Percentiles rank a stretch among this genome's conserved stretches.
phyloP scores from a whole-genome alignment of 2,888 invertebrate species.

The Cheilosia variabilis region DNA sequence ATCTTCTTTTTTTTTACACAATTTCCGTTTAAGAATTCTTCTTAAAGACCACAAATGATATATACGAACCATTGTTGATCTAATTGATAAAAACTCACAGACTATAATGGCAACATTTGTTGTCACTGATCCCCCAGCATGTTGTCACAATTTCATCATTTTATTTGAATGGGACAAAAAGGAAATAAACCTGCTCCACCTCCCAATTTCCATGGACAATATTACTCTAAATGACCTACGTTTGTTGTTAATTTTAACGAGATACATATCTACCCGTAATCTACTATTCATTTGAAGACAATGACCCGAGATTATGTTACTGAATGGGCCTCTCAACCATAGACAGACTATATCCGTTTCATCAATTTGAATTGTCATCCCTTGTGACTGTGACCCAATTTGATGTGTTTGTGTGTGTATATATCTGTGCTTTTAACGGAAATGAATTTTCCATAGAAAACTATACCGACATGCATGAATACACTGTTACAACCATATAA shows the following conservation, averaged over 20 bases:
- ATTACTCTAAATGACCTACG: conserved; percentile 15
- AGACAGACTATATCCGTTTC: conserved; percentile 14
- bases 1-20: too few relatives aligned
- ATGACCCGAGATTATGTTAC: conserved; percentile 15
- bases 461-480: conserved; percentile 22
- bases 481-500: not conserved
- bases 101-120: not conserved
- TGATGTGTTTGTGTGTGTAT: not conserved
- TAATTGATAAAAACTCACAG: not conserved
- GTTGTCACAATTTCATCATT: not conserved
- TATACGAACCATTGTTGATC: too few relatives aligned
- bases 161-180: not conserved
- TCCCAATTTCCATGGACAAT: not conserved
- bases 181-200: not conserved
- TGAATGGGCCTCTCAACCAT: conserved; percentile 5
- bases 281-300: conserved; percentile 39
- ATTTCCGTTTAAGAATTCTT: too few relatives aligned
- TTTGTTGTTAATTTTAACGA: conserved; percentile 10
- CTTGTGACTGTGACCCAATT: conserved; percentile 36
- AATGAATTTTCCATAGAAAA: conserved; percentile 50
- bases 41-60: too few relatives aligned
- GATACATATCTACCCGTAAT: conserved; percentile 43
- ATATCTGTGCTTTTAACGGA: conserved; percentile 14
- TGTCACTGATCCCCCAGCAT: not conserved
- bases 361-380: conserved; percentile 53